Conservation (phyloP, 2,888 invertebrate species). For the Plutella xylostella region DNA sequence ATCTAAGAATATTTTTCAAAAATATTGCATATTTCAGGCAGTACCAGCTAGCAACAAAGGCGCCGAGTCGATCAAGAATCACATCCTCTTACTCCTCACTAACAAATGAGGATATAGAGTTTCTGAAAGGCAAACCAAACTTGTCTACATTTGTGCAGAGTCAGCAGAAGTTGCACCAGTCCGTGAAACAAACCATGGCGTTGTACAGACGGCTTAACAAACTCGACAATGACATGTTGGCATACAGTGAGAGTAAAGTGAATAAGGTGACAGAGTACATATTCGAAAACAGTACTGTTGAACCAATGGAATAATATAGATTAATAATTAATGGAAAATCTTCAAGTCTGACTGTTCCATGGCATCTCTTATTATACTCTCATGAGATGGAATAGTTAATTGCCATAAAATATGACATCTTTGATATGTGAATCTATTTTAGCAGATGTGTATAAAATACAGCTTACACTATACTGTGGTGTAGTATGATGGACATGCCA, state of each 20-base stretch:
- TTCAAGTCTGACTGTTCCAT: no score
- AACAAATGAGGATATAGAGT: constrained; percentile 55
- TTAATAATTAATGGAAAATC: no score
- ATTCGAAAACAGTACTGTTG: constrained; percentile 47
- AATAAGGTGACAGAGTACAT: constrained; percentile 44
- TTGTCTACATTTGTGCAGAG: constrained; percentile 43
- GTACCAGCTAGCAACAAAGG: constrained; percentile 39
- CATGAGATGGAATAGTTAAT: no score
- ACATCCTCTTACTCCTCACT: constrained; percentile 37
- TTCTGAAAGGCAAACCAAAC: constrained; percentile 47
- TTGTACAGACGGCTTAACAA: constrained; percentile 33
- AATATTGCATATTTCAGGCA: constrained; percentile 33
- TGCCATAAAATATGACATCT: no score
- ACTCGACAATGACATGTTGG: constrained; percentile 41
- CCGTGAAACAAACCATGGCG: constrained; percentile 34
- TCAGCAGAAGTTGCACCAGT: constrained; percentile 42
- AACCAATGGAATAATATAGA: constrained; percentile 9
- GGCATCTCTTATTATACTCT: no score
- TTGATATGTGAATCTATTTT: no score
- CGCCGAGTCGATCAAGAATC: constrained; percentile 36
- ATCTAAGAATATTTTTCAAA: neutral
- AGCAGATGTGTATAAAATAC: no score
- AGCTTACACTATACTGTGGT: no score
- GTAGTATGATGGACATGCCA: no score
- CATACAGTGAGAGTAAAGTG: constrained; percentile 35